Conservation (phyloP, 1,140 invertebrate species). For the Zophobas atratus region DNA sequence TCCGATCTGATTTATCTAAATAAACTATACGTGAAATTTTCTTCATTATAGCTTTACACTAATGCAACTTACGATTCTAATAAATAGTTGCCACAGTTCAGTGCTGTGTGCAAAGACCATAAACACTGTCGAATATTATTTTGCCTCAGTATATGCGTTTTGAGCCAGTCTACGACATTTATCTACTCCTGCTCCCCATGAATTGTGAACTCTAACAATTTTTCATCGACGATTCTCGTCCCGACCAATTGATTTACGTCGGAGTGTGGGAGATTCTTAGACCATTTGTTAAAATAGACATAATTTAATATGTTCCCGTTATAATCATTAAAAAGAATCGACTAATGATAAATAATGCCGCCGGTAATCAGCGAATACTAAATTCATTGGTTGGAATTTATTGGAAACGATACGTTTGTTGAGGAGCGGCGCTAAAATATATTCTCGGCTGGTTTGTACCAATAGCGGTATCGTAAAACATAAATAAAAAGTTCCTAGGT, state of each 20-base stretch:
- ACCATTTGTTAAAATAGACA: neutral
- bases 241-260: conserved; percentile 7
- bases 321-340: conserved; percentile 18
- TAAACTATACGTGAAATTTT: conserved; percentile 5
- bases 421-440: conserved; percentile 18
- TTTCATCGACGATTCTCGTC: conserved; percentile 28
- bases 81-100: conserved; percentile 38
- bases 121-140: conserved; percentile 39
- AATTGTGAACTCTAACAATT: conserved; percentile 33
- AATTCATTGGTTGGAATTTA: neutral
- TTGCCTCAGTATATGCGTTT: conserved; percentile 32
- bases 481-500: too few relatives aligned
- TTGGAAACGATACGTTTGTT: neutral
- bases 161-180: conserved; percentile 16
- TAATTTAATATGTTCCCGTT: conserved; percentile 26
- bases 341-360: conserved; percentile 19
- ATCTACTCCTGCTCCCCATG: conserved; percentile 28
- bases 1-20: conserved; percentile 10
- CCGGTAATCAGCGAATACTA: conserved; percentile 7
- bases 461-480: neutral
- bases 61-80: conserved; percentile 35
- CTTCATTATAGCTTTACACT: conserved; percentile 18
- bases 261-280: conserved; percentile 16
- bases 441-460: neutral
- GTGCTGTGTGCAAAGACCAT: conserved; percentile 29